Conservation (phyloP, 2,797 vertebrate species). For the Channallabes apus region DNA sequence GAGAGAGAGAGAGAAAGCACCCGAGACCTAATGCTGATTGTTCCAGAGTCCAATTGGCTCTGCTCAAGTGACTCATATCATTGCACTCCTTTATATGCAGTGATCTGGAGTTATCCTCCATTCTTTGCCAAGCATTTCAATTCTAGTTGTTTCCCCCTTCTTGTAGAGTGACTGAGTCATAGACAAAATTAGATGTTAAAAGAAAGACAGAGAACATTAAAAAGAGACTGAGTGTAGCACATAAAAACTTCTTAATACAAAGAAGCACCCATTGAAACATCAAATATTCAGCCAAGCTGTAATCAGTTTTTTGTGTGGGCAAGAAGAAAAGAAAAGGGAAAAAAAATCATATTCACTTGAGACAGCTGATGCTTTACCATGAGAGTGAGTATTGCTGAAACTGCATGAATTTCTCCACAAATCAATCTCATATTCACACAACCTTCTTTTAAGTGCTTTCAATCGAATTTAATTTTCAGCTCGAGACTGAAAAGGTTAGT, state of each 20-base stretch:
- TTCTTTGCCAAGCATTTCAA: constrained; percentile 36
- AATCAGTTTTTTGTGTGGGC: background rate
- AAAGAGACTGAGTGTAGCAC: background rate
- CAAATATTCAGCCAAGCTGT: background rate
- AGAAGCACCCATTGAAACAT: background rate
- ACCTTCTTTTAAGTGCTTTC: constrained; percentile 20
- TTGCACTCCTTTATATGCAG: constrained; percentile 64
- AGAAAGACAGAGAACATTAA: background rate
- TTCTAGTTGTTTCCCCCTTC: background rate
- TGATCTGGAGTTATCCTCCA: constrained; percentile 47
- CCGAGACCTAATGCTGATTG: constrained; percentile 56
- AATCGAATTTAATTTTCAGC: constrained; percentile 51
- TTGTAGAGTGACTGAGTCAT: constrained; percentile 3
- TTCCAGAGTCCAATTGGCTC: constrained; percentile 60
- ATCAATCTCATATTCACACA: constrained; percentile 7
- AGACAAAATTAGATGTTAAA: background rate
- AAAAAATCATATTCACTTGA: background rate
- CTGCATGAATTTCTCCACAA: background rate
- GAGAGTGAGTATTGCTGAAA: background rate
- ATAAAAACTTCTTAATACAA: background rate
- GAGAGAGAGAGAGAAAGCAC: constrained; percentile 36
- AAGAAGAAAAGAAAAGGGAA: background rate
- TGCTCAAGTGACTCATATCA: constrained; percentile 68
- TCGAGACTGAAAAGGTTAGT: constrained; percentile 64
- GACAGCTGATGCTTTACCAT: background rate